These are phyloP conservation scores for Notocelia uddmanniana DNA, from an alignment of 2,888 invertebrate genomes.

Conservation along the genomic window DNA sequence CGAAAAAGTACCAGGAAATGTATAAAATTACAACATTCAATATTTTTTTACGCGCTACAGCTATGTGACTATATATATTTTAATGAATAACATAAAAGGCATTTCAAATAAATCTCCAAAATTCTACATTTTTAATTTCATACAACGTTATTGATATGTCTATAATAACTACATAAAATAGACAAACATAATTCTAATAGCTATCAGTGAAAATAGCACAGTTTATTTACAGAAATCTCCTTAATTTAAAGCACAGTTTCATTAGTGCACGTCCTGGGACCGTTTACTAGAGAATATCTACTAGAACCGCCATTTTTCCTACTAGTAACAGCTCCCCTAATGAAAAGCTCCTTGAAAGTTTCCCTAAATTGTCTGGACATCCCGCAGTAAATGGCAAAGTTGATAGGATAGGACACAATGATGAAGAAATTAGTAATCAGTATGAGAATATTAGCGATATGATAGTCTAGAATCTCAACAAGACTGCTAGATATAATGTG, in stretches of 20 bases:
- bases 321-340: conserved; percentile 87
- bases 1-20: conserved; percentile 67
- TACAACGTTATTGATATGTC: conserved; percentile 58
- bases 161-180: conserved; percentile 56
- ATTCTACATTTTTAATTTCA: conserved; percentile 18
- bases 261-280: conserved; percentile 93
- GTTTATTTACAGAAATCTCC: conserved; percentile 44
- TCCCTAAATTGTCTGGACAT: conserved; percentile 98
- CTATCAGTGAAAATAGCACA: conserved; percentile 43
- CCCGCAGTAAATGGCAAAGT: conserved; percentile 98
- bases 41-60: conserved; percentile 36
- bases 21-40: conserved; percentile 47
- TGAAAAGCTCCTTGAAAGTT: conserved; percentile 95
- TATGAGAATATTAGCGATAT: conserved; percentile 91
- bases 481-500: conserved; percentile 93
- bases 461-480: conserved; percentile 90
- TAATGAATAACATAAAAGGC: conserved; percentile 30
- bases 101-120: conserved; percentile 25
- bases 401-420: conserved; percentile 95
- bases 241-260: conserved; percentile 90
- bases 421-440: conserved; percentile 96
- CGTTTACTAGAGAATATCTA: conserved; percentile 92
- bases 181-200: conserved; percentile 49
- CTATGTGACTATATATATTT: conserved; percentile 37
- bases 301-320: conserved; percentile 90